A percentile compares a stretch with the other conserved stretches of the same genome.
Evolutionary conservation across 1,140 invertebrate species (phyloP).

Genomic region (Heliconius hewitsoni): DNA sequence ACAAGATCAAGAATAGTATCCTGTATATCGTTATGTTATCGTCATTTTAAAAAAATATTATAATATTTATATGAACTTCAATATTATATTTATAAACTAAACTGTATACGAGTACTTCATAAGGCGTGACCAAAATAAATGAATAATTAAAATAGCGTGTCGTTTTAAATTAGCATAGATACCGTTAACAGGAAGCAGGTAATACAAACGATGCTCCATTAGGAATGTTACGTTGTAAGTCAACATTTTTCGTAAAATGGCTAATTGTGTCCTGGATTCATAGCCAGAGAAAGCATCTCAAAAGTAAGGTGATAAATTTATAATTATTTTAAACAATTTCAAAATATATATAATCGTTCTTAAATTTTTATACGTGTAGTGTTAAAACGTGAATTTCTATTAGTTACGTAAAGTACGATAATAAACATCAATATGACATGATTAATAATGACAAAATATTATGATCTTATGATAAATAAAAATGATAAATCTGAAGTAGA

Average conservation of each 20-base stretch:
- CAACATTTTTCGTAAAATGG: background rate
- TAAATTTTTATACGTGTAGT: too few relatives aligned
- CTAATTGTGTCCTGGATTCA: background rate
- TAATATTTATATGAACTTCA: too few relatives aligned
- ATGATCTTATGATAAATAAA: too few relatives aligned
- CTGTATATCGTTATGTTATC: too few relatives aligned
- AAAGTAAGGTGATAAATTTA: background rate
- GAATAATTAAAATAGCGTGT: constrained; percentile 12
- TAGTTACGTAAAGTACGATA: too few relatives aligned
- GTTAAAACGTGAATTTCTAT: too few relatives aligned
- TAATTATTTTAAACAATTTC: background rate
- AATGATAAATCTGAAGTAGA: too few relatives aligned
- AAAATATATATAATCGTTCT: too few relatives aligned
- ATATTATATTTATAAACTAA: background rate
- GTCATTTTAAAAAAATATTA: too few relatives aligned
- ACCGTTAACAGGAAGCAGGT: constrained; percentile 20
- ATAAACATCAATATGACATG: too few relatives aligned
- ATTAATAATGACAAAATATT: too few relatives aligned
- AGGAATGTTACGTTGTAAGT: background rate
- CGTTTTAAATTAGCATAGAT: constrained; percentile 18
- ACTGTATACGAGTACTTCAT: background rate
- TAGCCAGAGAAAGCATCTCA: background rate
- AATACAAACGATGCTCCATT: constrained; percentile 4
- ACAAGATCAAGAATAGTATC: too few relatives aligned
- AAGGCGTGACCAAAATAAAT: constrained; percentile 5